These are phyloP conservation scores for Glaucidium brasilianum DNA, from an alignment of 2,113 vertebrate genomes.

Conservation along the genomic window DNA sequence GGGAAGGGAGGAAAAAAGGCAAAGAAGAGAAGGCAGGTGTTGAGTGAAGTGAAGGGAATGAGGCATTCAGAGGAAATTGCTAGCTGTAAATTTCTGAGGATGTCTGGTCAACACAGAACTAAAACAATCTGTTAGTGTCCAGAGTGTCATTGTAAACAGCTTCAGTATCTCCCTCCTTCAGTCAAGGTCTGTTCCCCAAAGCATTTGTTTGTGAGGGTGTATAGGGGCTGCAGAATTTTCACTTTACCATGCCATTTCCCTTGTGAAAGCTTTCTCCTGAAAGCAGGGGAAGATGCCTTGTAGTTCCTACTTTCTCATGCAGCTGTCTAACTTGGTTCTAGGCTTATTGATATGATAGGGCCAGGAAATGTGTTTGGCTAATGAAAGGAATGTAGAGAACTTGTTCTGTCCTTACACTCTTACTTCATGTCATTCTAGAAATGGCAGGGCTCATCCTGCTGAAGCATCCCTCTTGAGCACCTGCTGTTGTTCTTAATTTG, in stretches of 20 bases:
- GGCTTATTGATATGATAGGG: background rate
- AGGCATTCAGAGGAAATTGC: slow-evolving; percentile 18
- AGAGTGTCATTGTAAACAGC: background rate
- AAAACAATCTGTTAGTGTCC: background rate
- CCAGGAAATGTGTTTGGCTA: background rate
- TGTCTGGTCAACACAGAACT: background rate
- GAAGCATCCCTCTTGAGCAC: background rate
- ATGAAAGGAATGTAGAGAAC: background rate
- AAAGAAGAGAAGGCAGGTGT: background rate
- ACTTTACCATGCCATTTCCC: accelerated
- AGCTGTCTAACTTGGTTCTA: background rate
- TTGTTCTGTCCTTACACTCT: background rate
- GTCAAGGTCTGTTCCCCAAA: background rate
- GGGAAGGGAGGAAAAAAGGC: background rate
- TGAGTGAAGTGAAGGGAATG: background rate
- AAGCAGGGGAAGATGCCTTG: background rate
- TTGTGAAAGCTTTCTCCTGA: background rate
- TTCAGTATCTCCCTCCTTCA: background rate
- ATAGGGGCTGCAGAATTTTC: background rate
- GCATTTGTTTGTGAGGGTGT: background rate
- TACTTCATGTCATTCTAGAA: background rate
- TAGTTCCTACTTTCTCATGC: background rate
- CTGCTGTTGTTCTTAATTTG: background rate
- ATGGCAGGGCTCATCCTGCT: background rate
- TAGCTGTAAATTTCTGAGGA: slow-evolving; percentile 7